Base-by-base conservation (phyloP, 2,888 invertebrate species). In the Carterocephalus palaemon region DNA sequence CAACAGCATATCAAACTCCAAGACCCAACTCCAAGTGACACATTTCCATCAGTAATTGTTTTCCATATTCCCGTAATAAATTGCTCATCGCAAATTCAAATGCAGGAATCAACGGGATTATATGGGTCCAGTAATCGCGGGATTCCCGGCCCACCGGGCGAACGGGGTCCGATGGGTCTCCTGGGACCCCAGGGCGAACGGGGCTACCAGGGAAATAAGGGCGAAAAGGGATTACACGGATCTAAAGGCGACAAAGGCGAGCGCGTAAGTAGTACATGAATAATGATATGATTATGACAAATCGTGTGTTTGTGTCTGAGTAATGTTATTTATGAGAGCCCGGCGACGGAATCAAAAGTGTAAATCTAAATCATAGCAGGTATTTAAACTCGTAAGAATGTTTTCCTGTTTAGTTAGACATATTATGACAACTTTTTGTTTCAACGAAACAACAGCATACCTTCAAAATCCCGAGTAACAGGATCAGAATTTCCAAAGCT, bases 211-310 rank as follows among this genome's bases (percentile, higher is more conserved):
- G 90, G 89, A 32, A 81, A 80, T 59, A 90, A 90, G 65, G 92
- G 92, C 34, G 89, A 89, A 56, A 83, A 89, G 48, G 90, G 90
- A 65, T 86, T 89, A 77, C 80, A 87, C 38, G 90, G 90, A 47
- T 74, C 88, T 50, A 90, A 90, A 72, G 91, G 93, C 53, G 88
- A 89, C 58, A 92, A 92, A 81, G 94, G 95, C 53, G 93, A 92
- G 62, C 90, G 93, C 79, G 95, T 90, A 70, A 88, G 89, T 85
- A 63, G 57, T 60, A 47, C 38, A 46, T 47, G 28, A 39, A 38
- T 32, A 19, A 32, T 24, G 7, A 10, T 46, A 37, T 26, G 17
- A 42, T 46, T 48, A 22, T 16, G 33, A 34, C 37, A 38, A 42
- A 16, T 20, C n/a, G n/a, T n/a, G n/a, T 26, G 26, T 23, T 28